A percentile compares a stretch with the other conserved stretches of the same genome.
These are phyloP conservation scores for Tineola bisselliella DNA, from an alignment of 2,888 invertebrate genomes.

Conservation along the genomic window DNA sequence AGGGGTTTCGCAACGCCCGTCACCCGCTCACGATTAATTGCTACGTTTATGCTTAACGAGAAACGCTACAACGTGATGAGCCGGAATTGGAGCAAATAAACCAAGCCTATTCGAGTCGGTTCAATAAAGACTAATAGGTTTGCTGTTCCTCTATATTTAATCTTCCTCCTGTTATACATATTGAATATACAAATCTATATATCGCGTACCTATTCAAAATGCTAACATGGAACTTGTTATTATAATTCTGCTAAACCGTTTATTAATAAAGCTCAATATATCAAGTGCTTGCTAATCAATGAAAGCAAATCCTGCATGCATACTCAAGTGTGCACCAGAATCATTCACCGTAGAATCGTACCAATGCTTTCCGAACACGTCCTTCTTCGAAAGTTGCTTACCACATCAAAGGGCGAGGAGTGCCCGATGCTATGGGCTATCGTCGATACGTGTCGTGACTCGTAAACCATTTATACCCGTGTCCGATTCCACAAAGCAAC, in stretches of 20 bases:
- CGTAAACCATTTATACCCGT: constrained; percentile 23
- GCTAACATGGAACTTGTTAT: neutral
- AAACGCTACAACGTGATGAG: constrained; percentile 34
- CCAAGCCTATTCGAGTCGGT: constrained; percentile 16
- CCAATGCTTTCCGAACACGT: constrained; percentile 11
- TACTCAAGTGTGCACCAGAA: neutral
- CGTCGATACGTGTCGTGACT: constrained; percentile 10
- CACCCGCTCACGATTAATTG: constrained; percentile 62
- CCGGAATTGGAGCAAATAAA: constrained; percentile 37
- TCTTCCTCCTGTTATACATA: neutral
- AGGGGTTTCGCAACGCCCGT: constrained; percentile 35
- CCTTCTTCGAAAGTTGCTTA: constrained; percentile 13
- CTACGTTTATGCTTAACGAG: constrained; percentile 48
- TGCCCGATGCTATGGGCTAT: constrained; percentile 7
- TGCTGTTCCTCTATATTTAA: neutral
- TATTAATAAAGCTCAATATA: neutral
- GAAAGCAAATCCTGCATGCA: constrained; percentile 3
- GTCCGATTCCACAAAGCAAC: constrained; percentile 30
- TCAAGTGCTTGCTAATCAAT: constrained; percentile 5
- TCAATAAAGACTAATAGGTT: constrained; percentile 5
- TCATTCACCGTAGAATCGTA: constrained; percentile 14
- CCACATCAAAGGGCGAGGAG: constrained; percentile 14
- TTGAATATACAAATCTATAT: neutral
- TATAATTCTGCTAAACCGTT: neutral
- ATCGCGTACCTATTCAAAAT: neutral